phyloP scores from a whole-genome alignment of 1,140 invertebrate genomes.

The Paraescarpia echinospica region DNA sequence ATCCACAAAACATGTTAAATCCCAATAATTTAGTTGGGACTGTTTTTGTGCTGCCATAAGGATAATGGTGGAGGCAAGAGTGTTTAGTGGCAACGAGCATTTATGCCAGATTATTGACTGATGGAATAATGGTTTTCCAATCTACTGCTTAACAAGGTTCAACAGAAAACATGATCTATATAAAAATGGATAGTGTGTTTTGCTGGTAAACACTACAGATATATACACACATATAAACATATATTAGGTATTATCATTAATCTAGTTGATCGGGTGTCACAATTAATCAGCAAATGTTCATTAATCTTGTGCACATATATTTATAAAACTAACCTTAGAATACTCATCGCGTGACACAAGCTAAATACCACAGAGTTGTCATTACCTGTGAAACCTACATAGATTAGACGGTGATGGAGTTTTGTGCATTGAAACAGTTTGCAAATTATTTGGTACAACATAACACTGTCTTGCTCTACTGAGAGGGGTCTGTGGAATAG shows the following conservation, averaged over 20 bases:
- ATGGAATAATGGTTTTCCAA: too few species aligned
- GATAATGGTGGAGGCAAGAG: too few species aligned
- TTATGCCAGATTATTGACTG: too few species aligned
- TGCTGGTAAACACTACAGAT: neutral
- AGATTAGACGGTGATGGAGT: neutral
- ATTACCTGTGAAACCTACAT: neutral
- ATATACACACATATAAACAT: neutral
- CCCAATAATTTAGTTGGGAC: too few species aligned
- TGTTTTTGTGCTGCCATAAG: too few species aligned
- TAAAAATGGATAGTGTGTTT: too few species aligned
- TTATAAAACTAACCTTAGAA: neutral
- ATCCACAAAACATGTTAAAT: too few species aligned
- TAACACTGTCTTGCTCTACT: neutral
- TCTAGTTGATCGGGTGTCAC: neutral
- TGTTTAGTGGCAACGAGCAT: too few species aligned
- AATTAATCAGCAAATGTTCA: neutral
- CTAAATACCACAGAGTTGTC: neutral
- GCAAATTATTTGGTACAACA: neutral
- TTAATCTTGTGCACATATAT: neutral
- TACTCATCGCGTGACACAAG: neutral
- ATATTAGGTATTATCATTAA: neutral
- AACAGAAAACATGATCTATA: too few species aligned
- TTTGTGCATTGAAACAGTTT: neutral
- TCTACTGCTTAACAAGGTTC: too few species aligned
- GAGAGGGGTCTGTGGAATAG: too few species aligned